Conservation (phyloP, 1,140 invertebrate species). For the Drosophila orosa region DNA sequence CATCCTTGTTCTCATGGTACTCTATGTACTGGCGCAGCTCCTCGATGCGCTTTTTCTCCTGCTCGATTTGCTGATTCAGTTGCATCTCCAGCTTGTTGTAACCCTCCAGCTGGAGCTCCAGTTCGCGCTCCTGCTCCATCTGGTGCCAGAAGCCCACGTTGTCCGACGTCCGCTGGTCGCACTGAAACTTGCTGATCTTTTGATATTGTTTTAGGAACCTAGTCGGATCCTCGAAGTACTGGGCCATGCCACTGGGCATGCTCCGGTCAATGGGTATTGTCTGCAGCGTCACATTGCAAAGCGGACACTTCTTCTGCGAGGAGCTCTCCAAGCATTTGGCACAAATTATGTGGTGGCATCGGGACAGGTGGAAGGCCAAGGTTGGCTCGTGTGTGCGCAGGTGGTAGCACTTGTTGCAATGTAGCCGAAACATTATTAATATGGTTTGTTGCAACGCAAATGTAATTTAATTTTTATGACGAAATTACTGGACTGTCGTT, state of each 20-base stretch:
- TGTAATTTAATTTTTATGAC: neutral
- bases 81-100: slow-evolving; percentile 47
- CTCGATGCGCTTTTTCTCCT: slow-evolving; percentile 28
- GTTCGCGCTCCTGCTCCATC: neutral
- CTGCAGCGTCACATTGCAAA: slow-evolving; percentile 19
- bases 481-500: neutral
- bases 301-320: slow-evolving; percentile 22
- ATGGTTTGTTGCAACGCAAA: neutral
- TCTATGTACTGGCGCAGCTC: slow-evolving; percentile 23
- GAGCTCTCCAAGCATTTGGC: slow-evolving; percentile 10
- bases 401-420: slow-evolving; percentile 47
- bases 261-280: slow-evolving; percentile 11
- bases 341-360: slow-evolving; percentile 56
- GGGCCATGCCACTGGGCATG: slow-evolving; percentile 44
- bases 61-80: slow-evolving; percentile 21
- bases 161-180: slow-evolving; percentile 26
- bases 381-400: neutral
- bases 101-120: slow-evolving; percentile 22
- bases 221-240: slow-evolving; percentile 51
- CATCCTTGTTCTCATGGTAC: slow-evolving; percentile 35
- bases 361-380: slow-evolving; percentile 15
- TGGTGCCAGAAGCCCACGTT: slow-evolving; percentile 22
- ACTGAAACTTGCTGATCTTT: slow-evolving; percentile 52
- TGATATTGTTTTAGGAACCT: slow-evolving; percentile 23
- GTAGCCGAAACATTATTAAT: slow-evolving; percentile 42